Conservation (phyloP, 2,797 vertebrate species). For the Heliangelus exortis region DNA sequence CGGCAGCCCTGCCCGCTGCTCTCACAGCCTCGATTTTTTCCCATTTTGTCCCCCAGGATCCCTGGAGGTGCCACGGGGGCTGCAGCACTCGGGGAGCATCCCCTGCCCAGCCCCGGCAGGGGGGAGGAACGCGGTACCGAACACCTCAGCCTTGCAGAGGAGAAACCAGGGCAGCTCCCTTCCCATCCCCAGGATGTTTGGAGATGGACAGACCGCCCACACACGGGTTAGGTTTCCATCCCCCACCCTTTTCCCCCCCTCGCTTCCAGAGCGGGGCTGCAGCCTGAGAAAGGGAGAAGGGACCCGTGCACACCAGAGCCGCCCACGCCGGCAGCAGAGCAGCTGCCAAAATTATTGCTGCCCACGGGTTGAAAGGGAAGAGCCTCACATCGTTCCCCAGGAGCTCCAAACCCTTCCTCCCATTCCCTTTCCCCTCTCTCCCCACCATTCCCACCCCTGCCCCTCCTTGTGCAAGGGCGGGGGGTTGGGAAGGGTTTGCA, state of each 20-base stretch:
- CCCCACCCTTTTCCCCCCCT: not conserved
- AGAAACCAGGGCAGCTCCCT: not conserved
- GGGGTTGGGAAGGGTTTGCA: not conserved
- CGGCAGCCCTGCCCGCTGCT: not conserved
- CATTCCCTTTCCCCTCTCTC: not conserved
- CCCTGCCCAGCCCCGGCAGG: fast-evolving
- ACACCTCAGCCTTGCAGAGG: fast-evolving
- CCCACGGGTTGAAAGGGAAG: not conserved
- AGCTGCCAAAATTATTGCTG: constrained; percentile 11
- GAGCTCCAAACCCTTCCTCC: not conserved
- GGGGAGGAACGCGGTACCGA: fast-evolving
- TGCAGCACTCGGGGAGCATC: not conserved
- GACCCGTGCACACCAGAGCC: not conserved
- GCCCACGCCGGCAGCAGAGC: not conserved
- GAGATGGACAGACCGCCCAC: not conserved
- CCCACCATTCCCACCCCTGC: fast-evolving
- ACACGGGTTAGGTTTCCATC: not conserved
- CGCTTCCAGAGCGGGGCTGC: not conserved
- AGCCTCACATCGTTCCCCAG: not conserved
- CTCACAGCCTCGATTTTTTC: not conserved
- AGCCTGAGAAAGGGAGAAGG: constrained; percentile 34
- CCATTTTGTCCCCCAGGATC: not conserved
- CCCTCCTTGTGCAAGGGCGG: fast-evolving
- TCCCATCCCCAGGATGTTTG: not conserved
- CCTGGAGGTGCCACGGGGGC: not conserved